Evolutionary conservation across 2,113 vertebrate species (phyloP).

Genomic region (Astatotilapia flaviijosephi): DNA sequence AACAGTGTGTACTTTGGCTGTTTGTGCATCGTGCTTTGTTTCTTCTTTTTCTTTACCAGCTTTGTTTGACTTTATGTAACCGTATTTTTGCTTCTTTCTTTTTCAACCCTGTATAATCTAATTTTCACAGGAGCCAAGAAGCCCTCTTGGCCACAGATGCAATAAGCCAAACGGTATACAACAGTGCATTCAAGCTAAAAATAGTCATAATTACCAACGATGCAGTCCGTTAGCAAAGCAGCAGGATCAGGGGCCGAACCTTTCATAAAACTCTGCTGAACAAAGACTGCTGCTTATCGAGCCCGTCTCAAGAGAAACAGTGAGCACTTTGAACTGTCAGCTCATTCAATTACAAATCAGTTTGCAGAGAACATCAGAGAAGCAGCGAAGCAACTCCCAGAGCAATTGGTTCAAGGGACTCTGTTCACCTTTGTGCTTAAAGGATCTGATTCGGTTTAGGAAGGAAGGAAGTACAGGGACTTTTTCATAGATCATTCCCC

Average conservation of each 20-base stretch:
- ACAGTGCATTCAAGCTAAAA: background rate
- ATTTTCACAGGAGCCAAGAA: background rate
- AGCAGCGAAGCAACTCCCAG: background rate
- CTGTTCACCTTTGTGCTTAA: background rate
- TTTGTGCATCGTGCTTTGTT: background rate
- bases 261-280: background rate
- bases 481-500: background rate
- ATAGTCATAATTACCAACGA: background rate
- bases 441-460: background rate
- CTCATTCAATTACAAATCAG: background rate
- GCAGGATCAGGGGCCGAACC: background rate
- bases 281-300: background rate
- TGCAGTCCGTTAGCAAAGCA: background rate
- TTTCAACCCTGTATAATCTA: background rate
- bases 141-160: background rate
- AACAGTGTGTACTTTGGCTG: background rate
- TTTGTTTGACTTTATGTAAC: background rate
- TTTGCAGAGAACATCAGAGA: background rate
- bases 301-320: background rate
- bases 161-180: background rate
- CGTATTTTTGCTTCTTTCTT: accelerated
- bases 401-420: background rate
- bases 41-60: background rate
- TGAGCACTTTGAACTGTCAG: background rate
- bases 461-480: background rate